Conservation (phyloP, 2,797 vertebrate species). For the Petrocephalus sullivani region DNA sequence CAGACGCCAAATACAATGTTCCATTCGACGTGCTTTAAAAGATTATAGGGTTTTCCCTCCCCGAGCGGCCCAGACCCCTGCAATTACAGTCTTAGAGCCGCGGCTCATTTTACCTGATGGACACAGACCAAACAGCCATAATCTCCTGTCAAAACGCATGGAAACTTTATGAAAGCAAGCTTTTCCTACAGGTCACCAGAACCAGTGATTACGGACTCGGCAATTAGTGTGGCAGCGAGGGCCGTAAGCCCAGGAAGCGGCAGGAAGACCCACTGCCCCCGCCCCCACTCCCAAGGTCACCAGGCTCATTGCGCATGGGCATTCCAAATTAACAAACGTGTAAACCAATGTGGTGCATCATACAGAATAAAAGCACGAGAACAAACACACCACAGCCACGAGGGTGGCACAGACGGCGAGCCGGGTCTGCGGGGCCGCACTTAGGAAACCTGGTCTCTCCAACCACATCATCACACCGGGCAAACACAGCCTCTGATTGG, state of each 20-base stretch:
- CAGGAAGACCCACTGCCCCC: conserved; percentile 24
- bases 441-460: conserved; percentile 72
- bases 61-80: background rate
- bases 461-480: conserved; percentile 84
- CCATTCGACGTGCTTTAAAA: conserved; percentile 10
- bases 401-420: conserved; percentile 44
- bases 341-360: conserved; percentile 58
- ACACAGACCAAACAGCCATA: conserved; percentile 38
- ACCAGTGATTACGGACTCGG: conserved; percentile 30
- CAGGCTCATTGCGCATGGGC: background rate
- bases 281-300: background rate
- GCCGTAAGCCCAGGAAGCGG: conserved; percentile 26
- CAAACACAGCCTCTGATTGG: conserved; percentile 84
- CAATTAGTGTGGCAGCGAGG: conserved; percentile 27
- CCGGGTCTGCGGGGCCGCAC: conserved; percentile 75
- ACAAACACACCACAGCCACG: conserved; percentile 26
- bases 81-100: conserved; percentile 20
- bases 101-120: conserved; percentile 41
- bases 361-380: background rate
- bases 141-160: conserved; percentile 52
- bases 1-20: conserved; percentile 1
- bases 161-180: conserved; percentile 39
- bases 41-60: conserved; percentile 34
- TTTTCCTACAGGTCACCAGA: conserved; percentile 26
- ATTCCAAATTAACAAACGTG: conserved; percentile 36